Conservation (phyloP, 2,888 invertebrate species). For the Archips crataeganus region DNA sequence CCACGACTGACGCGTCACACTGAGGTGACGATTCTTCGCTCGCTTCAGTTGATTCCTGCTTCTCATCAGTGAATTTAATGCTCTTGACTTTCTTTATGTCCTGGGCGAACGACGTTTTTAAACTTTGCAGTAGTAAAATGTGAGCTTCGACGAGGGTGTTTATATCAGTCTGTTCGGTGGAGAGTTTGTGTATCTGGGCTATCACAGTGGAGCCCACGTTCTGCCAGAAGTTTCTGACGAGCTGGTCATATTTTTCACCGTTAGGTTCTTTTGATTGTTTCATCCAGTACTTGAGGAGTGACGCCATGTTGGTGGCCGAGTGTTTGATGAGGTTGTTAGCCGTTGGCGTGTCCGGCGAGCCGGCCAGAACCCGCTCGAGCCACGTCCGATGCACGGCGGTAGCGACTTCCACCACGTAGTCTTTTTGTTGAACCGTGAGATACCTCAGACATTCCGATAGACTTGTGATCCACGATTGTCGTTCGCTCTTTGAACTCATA, state of each 20-base stretch:
- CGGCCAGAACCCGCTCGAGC: slow-evolving; percentile 55
- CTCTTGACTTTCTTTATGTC: slow-evolving; percentile 59
- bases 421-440: slow-evolving; percentile 56
- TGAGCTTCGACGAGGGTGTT: slow-evolving; percentile 74
- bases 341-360: slow-evolving; percentile 45
- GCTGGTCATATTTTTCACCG: slow-evolving; percentile 61
- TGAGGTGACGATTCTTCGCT: slow-evolving; percentile 9
- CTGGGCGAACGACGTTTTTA: slow-evolving; percentile 57
- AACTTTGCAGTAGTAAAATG: slow-evolving; percentile 59
- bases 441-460: slow-evolving; percentile 90
- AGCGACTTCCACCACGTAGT: slow-evolving; percentile 54
- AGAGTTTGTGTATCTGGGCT: slow-evolving; percentile 67
- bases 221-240: slow-evolving; percentile 73
- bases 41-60: slow-evolving; percentile 13
- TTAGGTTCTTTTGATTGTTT: slow-evolving; percentile 56
- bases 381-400: slow-evolving; percentile 62
- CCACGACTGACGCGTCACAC: slow-evolving; percentile 51
- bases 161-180: slow-evolving; percentile 68
- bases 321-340: slow-evolving; percentile 56
- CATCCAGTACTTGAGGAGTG: slow-evolving; percentile 68
- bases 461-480: slow-evolving; percentile 87
- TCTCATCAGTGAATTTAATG: slow-evolving; percentile 63
- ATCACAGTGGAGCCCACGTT: slow-evolving; percentile 64
- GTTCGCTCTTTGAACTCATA: slow-evolving; percentile 88
- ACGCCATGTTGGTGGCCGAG: slow-evolving; percentile 60